These are phyloP conservation scores for Conus canariensis DNA, from an alignment of 2,888 invertebrate genomes.

Conservation along the genomic window DNA sequence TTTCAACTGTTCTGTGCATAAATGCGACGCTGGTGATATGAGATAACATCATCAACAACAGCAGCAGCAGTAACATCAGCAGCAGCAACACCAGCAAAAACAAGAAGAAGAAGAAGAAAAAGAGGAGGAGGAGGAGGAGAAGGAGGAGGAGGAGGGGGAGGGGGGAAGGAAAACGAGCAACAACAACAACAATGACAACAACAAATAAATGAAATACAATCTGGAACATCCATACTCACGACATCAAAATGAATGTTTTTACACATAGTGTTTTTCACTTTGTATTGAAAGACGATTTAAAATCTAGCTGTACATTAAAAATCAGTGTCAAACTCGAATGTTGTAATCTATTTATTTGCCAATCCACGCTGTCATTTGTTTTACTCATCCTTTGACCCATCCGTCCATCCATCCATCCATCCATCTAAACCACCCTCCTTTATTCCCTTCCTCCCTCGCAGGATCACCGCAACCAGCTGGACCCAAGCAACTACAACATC, in stretches of 20 bases:
- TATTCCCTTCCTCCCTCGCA: constrained; percentile 18
- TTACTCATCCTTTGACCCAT: background rate
- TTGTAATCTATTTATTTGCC: too few species aligned
- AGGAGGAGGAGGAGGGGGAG: background rate
- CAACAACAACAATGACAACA: background rate
- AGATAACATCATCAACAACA: too few species aligned
- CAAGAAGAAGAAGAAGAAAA: too few species aligned
- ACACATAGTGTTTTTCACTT: background rate
- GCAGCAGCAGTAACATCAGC: too few species aligned
- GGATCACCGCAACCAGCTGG: constrained; percentile 61
- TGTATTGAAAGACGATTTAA: background rate
- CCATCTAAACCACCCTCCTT: background rate
- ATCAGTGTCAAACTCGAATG: too few species aligned
- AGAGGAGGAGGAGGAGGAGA: too few species aligned
- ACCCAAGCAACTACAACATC: constrained; percentile 60
- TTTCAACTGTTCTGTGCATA: too few species aligned
- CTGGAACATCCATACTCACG: background rate
- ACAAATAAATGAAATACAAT: background rate
- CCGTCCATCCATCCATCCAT: too few species aligned
- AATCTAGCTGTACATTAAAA: background rate
- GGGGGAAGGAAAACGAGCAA: background rate
- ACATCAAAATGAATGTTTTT: background rate
- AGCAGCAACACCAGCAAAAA: too few species aligned
- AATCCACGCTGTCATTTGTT: background rate
- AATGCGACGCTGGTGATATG: too few species aligned